Evolutionary conservation across 2,797 vertebrate species (phyloP).

Genomic region (Carcharodon carcharias): DNA sequence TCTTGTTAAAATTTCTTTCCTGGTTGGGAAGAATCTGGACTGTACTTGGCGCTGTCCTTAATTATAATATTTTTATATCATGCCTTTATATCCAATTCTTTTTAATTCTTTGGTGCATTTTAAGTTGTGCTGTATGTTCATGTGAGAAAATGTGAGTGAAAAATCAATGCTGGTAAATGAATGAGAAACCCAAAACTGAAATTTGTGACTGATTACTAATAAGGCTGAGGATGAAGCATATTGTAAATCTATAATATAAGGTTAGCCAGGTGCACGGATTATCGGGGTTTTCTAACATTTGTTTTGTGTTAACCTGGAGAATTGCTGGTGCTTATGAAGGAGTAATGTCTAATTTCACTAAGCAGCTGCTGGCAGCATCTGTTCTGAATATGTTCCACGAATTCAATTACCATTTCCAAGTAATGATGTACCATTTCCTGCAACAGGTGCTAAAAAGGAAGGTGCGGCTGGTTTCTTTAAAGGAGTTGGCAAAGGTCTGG

Average conservation of each 20-base stretch:
- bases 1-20: background rate
- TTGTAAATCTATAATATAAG: no score
- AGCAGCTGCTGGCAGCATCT: background rate
- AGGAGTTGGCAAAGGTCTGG: constrained; percentile 90
- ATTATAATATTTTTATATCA: background rate
- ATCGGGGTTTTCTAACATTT: background rate
- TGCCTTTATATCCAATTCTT: background rate
- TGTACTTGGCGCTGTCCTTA: no score
- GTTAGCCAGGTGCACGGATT: background rate
- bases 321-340: background rate
- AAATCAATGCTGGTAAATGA: background rate
- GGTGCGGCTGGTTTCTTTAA: constrained; percentile 95
- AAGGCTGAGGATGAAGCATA: no score
- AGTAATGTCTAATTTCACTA: background rate
- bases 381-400: background rate
- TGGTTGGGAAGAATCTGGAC: background rate
- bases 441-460: constrained; percentile 84
- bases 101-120: background rate
- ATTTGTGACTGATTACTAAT: background rate
- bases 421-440: background rate
- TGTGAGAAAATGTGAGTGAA: background rate
- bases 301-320: background rate
- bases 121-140: background rate
- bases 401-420: background rate
- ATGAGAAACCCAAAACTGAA: no score